Evolutionary conservation across 2,113 vertebrate genomes (phyloP).

Genomic region (Mastomys coucha): DNA sequence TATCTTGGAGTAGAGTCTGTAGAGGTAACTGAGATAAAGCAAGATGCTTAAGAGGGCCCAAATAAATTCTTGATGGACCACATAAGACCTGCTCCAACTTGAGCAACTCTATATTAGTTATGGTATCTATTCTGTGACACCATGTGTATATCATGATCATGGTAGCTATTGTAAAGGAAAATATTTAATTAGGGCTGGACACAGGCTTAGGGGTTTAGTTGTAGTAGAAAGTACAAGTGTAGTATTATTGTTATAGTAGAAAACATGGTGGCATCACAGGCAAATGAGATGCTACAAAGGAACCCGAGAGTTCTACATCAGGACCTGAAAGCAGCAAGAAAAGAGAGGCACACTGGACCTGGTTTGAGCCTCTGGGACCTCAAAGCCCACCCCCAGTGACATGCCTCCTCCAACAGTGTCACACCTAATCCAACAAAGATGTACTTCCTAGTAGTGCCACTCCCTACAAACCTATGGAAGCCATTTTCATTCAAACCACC

Average conservation of each 20-base stretch:
- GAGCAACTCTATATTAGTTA: not conserved
- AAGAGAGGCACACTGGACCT: not conserved
- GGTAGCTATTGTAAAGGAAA: not conserved
- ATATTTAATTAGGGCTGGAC: not conserved
- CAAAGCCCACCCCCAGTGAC: not conserved
- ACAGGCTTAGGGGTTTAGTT: not conserved
- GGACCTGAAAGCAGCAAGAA: not conserved
- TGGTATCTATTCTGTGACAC: not conserved
- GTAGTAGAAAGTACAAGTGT: too few relatives aligned
- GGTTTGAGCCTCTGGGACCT: not conserved
- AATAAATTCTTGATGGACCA: not conserved
- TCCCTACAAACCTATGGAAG: not conserved
- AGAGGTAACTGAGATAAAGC: not conserved
- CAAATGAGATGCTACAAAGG: not conserved
- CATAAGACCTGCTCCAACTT: fast-evolving
- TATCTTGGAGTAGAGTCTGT: not conserved
- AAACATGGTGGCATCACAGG: not conserved
- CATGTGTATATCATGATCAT: not conserved
- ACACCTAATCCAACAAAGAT: not conserved
- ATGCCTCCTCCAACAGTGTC: not conserved
- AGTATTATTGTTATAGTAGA: not conserved
- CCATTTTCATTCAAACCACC: not conserved
- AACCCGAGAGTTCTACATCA: not conserved
- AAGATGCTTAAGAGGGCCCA: too few relatives aligned
- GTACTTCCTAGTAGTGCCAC: not conserved